A percentile compares a stretch with the other conserved stretches of the same genome.
phyloP scores from a whole-genome alignment of 2,888 invertebrate genomes.

The Cephus sareptanus region DNA sequence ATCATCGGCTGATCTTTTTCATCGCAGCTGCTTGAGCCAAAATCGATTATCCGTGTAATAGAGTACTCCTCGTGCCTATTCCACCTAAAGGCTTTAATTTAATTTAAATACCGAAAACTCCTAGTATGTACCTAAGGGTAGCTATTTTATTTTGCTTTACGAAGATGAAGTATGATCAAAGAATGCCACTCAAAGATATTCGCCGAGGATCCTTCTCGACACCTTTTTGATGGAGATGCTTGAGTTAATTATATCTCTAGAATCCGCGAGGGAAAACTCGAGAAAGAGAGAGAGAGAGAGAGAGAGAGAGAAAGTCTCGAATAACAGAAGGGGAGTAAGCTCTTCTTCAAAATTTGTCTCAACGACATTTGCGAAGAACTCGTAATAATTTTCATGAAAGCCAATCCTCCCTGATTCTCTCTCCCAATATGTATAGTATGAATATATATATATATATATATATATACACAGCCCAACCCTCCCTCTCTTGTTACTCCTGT shows the following conservation, averaged over 20 bases:
- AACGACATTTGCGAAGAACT: background rate
- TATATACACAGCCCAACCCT: background rate
- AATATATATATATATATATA: too few relatives aligned
- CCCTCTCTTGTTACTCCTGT: too few relatives aligned
- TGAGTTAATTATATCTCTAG: background rate
- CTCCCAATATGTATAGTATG: too few relatives aligned
- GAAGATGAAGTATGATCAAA: background rate
- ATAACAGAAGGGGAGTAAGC: background rate
- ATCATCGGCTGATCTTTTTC: background rate
- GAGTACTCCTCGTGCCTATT: background rate
- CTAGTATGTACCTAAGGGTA: background rate
- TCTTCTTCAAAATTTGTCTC: background rate
- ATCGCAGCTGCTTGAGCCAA: background rate
- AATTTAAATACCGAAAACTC: background rate
- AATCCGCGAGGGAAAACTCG: background rate
- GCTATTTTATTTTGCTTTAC: background rate
- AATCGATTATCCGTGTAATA: background rate
- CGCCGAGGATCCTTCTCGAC: background rate
- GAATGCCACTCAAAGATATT: background rate
- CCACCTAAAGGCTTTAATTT: background rate
- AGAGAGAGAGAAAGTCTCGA: slow-evolving; percentile 13
- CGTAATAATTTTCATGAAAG: background rate
- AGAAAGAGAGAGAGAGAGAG: slow-evolving; percentile 18
- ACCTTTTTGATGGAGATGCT: background rate
- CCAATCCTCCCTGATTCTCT: background rate